Conservation (phyloP, 2,797 vertebrate genomes). For the Parauchenoglanis punctatus region DNA sequence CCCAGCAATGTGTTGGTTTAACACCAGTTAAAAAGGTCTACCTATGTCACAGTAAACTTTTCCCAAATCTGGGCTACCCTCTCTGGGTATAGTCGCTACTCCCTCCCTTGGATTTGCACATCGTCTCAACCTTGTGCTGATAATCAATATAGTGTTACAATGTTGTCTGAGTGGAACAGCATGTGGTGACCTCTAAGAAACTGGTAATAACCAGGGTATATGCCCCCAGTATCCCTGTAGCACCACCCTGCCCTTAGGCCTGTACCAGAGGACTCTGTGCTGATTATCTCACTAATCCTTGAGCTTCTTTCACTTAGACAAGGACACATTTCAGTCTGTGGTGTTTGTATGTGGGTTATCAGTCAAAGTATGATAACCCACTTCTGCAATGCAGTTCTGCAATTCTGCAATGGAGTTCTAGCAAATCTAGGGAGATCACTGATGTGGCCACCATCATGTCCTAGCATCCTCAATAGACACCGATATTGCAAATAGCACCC, state of each 20-base stretch:
- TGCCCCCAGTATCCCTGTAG: background rate
- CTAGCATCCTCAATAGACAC: background rate
- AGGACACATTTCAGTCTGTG: slow-evolving; percentile 9
- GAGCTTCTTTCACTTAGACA: background rate
- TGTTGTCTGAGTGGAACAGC: background rate
- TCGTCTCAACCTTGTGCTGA: background rate
- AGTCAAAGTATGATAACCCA: background rate
- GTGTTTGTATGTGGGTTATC: background rate
- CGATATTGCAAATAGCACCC: background rate
- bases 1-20: background rate
- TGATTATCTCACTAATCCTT: background rate
- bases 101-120: background rate
- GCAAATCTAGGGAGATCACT: background rate
- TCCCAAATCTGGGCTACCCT: background rate
- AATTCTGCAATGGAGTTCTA: background rate
- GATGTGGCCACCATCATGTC: background rate
- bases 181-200: background rate
- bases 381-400: too few relatives aligned
- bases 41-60: background rate
- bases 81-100: background rate
- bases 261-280: too few relatives aligned
- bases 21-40: background rate
- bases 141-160: background rate
- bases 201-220: background rate
- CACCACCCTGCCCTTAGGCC: background rate